Evolutionary conservation across 1,140 invertebrate species (phyloP), one percentile per base, ranked within the genome.

Genomic region (Drosophila jambulina): DNA sequence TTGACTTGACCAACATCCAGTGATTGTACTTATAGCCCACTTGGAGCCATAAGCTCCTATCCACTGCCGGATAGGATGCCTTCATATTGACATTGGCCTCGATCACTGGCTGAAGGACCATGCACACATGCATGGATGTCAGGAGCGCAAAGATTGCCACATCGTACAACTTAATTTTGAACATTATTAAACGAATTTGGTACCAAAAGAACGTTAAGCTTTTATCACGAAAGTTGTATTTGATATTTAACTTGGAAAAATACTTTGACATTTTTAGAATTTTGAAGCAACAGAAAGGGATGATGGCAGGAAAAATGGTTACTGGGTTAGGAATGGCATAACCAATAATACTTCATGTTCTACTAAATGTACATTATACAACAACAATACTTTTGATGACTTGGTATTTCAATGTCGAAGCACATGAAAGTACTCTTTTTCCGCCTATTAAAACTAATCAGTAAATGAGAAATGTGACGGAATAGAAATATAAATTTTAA

Each of bases 11-110:
- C 13, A 88, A 69, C 54, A 80, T 78, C 45, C 64, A 42, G 19
- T 59, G 53, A 15, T 65, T 45, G 15, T 81, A 88, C n/a, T 59
- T 64, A 7, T 90, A 88, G 46, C 81, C 60, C 25, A 88, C 19
- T 27, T 51, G 34, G 2, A 88, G 62, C 2, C 49, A 42, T 7
- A 87, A 29, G 9, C 48, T 88, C 0, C 83, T 59, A 2, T 67
- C 61, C 8, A 78, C 49, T 2, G 38, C 10, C 6, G 65, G 57
- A 25, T 75, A 64, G 7, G 42, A 38, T 12, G 81, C 58, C 17
- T 64, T 75, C 1, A 88, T 38, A 9, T 42, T 61, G 13, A 70
- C 81, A 43, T 70, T 56, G 1, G 81, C 84, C 48, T 84, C 69
- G 13, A 88, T 38, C 1, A 49, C 34, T 1, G 74, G 81, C 25